Evolutionary conservation across 2,797 vertebrate species (phyloP).

Genomic region (Cyprinodon diabolis): DNA sequence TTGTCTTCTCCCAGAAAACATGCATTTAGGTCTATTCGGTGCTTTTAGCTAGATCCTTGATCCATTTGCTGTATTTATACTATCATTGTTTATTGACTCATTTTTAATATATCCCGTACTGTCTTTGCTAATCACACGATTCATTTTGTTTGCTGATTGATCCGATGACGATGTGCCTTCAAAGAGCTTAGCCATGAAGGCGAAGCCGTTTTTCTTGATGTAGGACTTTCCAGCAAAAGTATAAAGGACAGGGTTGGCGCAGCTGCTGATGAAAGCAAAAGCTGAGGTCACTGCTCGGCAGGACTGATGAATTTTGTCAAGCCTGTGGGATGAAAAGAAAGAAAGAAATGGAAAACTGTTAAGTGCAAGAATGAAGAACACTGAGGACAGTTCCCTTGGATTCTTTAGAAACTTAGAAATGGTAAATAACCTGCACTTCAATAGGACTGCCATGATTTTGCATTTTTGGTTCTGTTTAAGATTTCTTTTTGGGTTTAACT

Average conservation of each 20-base stretch:
- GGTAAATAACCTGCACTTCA: too few species aligned
- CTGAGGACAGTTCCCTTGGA: background rate
- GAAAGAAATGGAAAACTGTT: background rate
- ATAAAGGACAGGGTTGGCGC: conserved; percentile 88
- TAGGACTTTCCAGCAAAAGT: conserved; percentile 85
- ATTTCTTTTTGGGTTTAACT: too few species aligned
- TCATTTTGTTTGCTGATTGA: conserved; percentile 35
- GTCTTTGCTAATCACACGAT: background rate
- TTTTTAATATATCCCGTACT: background rate
- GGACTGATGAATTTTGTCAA: conserved; percentile 21
- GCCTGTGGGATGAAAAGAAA: conserved; percentile 44
- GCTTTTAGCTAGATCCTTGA: background rate
- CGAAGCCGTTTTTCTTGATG: conserved; percentile 81
- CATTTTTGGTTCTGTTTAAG: too few species aligned
- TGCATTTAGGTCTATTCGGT: background rate
- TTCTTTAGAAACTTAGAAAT: background rate
- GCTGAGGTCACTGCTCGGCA: conserved; percentile 73
- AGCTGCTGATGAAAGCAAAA: conserved; percentile 89
- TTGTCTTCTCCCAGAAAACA: background rate
- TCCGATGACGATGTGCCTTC: conserved; percentile 80
- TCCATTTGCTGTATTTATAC: background rate
- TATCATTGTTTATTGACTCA: background rate
- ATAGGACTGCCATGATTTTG: too few species aligned
- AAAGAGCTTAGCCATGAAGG: conserved; percentile 87
- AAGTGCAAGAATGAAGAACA: background rate